Evolutionary conservation across 2,797 vertebrate species (phyloP), one percentile per base, ranked within the genome.

Genomic region (Botia almorhae): DNA sequence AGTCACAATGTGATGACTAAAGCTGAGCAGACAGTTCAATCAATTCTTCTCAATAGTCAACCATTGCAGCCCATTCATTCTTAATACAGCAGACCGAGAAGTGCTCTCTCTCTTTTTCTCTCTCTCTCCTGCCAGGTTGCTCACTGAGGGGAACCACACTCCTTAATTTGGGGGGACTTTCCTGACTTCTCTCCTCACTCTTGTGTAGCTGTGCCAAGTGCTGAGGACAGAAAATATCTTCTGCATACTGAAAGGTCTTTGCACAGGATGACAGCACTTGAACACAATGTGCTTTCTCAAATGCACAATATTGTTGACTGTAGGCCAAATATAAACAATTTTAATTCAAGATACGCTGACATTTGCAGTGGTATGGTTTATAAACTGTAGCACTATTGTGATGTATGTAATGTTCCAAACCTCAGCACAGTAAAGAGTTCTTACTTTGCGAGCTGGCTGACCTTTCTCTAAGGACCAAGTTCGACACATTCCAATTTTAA

Each of bases 41-140:
- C 61, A 43, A 46, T 46, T 46, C 10, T 56, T 51, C 56, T 63
- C 51, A 58, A 39, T 76, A 67, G 67, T 50, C 26, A 58, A 76
- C 21, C 12, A 61, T 33, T 21, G 63, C 43, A 73, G 58, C 61
- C 46, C 36, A 67, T 78, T 75, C 60, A 81, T 43, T 70, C 36
- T 69, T 19, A 74, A 74, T 89, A 87, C 88, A 90, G 91, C 92
- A 91, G 88, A 89, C 84, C 53, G 85, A 84, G 87, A 86, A 84
- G 86, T 84, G 82, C 86, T 81, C 55, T 43, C 70, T 70, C 46
- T 56, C 58, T 65, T 17, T 65, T 60, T 43, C 46, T 29, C 69
- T 56, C 46, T 51, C 23, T 80, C 36, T 56, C 10, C 55, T 65
- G 78, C 69, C 69, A 73, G 69, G 63, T 70, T 71, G 63, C 75